Evolutionary conservation across 2,888 invertebrate species (phyloP), one percentile per base, ranked within the genome.

Genomic region (Idaea dimidiata): DNA sequence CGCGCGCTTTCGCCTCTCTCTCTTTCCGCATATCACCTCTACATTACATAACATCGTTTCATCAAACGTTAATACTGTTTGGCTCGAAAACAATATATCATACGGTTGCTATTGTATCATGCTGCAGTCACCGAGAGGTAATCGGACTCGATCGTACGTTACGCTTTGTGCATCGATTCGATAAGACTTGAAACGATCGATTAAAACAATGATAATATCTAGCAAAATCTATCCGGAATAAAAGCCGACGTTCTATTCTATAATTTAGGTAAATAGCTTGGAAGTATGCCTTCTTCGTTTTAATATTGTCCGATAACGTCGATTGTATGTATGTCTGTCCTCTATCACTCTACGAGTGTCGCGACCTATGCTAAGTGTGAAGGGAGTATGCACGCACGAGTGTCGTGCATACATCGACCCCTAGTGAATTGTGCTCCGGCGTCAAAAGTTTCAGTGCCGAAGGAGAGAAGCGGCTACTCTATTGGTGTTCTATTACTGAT

Each of bases 161-260:
- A 82, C 84, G 84, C 84, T 89, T 91, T 92, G 91, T 92, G 91
- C 91, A 83, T 88, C 84, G 85, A 85, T 86, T 88, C 84, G 85
- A 85, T 86, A 86, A 67, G 83, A 89, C 88, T 82, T 84, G 83
- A 80, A 84, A 84, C 85, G 83, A 86, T 81, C 85, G 78, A 82
- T 84, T 57, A 84, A 86, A 86, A 86, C 68, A 85, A 90, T 86
- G 84, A 82, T 82, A 88, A 82, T 82, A 88, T 91, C 92, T 92
- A 92, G 92, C 92, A 91, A 90, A 90, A 88, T 90, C 92, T 92
- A 92, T 88, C 87, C 85, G 91, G 91, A 90, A 89, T 91, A 89
- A 89, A 89, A 91, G 91, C 91, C 84, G 87, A 91, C 88, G 81
- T 86, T 87, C 88, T 91, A 91, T 86, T 81, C 88, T 91, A 92